phyloP scores from a whole-genome alignment of 1,140 invertebrate species.

The Drosophila sproati region DNA sequence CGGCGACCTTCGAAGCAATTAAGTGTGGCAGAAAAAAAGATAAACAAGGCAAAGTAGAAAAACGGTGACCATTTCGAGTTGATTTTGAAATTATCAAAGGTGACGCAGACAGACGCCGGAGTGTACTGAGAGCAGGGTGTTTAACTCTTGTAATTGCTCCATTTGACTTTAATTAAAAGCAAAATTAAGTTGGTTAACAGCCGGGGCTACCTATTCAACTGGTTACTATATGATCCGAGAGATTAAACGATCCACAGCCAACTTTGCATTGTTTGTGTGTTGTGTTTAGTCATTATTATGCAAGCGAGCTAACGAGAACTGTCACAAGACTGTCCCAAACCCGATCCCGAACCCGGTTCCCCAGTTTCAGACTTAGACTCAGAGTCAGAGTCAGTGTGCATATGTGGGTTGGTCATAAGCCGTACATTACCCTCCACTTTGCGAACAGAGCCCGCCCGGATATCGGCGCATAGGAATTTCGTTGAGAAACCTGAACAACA shows the following conservation, averaged over 20 bases:
- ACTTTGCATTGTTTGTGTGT: background rate
- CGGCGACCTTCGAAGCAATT: slow-evolving; percentile 64
- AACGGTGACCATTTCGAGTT: slow-evolving; percentile 25
- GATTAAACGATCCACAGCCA: slow-evolving; percentile 12
- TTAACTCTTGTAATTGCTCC: slow-evolving; percentile 56
- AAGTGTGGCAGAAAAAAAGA: slow-evolving; percentile 25
- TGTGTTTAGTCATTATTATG: slow-evolving; percentile 54
- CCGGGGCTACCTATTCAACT: background rate
- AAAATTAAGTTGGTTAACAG: slow-evolving; percentile 54
- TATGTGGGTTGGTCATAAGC: slow-evolving; percentile 58
- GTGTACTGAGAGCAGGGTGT: slow-evolving; percentile 11
- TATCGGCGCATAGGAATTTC: slow-evolving; percentile 39
- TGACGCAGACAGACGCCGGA: slow-evolving; percentile 25
- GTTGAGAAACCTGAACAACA: slow-evolving; percentile 18
- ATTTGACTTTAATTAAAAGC: slow-evolving; percentile 67
- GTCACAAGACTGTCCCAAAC: slow-evolving; percentile 52
- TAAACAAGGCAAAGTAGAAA: slow-evolving; percentile 33
- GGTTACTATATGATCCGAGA: slow-evolving; percentile 20
- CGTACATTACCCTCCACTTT: slow-evolving; percentile 66
- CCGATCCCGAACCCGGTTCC: slow-evolving; percentile 19
- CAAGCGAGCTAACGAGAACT: slow-evolving; percentile 64
- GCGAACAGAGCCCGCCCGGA: slow-evolving; percentile 27
- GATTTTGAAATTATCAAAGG: slow-evolving; percentile 39
- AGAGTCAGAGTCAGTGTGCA: background rate
- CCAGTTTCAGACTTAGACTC: background rate